phyloP scores from a whole-genome alignment of 1,140 invertebrate species.

The Reticulitermes speratus region DNA sequence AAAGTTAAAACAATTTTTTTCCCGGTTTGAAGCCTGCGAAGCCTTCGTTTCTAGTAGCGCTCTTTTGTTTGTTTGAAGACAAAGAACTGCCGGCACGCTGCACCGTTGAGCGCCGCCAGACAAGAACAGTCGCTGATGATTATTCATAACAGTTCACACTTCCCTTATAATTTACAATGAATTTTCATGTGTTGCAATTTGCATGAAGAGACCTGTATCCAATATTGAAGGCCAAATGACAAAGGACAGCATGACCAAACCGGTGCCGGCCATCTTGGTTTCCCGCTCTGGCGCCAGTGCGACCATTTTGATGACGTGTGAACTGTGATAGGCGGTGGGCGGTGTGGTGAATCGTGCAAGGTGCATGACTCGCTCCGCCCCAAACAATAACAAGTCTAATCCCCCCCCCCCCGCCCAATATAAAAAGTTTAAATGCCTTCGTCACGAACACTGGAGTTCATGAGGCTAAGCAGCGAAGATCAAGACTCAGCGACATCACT shows the following conservation, averaged over 20 bases:
- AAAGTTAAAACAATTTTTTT: too few relatives aligned
- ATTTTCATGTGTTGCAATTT: neutral
- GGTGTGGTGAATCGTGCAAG: slow-evolving; percentile 10
- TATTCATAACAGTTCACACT: too few relatives aligned
- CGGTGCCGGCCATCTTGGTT: slow-evolving; percentile 1
- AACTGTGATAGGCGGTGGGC: neutral
- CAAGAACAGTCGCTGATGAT: too few relatives aligned
- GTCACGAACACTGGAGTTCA: neutral
- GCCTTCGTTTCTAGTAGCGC: too few relatives aligned
- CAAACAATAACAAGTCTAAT: neutral
- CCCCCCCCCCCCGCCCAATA: neutral
- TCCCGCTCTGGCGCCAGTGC: neutral
- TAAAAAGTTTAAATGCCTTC: neutral
- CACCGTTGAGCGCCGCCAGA: too few relatives aligned
- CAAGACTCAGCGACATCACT: neutral
- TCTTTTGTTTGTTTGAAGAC: too few relatives aligned
- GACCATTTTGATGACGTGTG: neutral
- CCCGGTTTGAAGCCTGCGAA: too few relatives aligned
- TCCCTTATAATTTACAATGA: too few relatives aligned
- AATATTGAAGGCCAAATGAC: neutral
- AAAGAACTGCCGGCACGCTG: too few relatives aligned
- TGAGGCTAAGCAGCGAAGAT: neutral
- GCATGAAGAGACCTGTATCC: neutral
- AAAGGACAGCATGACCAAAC: neutral
- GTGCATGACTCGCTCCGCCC: neutral